A percentile compares a stretch with the other conserved stretches of the same genome.
Evolutionary conservation across 2,888 invertebrate species (phyloP).

Genomic region (Iphiclides podalirius): DNA sequence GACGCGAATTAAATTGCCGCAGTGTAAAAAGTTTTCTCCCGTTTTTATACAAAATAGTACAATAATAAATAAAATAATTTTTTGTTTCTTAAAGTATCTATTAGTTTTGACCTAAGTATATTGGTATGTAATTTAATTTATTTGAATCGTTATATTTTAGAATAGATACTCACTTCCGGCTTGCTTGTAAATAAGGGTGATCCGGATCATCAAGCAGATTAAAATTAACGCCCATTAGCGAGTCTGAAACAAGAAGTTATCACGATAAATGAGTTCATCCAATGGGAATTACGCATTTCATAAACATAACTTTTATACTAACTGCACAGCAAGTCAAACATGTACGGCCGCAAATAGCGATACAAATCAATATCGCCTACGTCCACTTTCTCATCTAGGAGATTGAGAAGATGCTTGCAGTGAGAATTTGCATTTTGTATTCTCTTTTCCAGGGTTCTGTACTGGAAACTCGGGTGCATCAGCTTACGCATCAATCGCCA

Average conservation of each 20-base stretch:
- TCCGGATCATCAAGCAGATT: conserved; percentile 34
- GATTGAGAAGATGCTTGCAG: conserved; percentile 33
- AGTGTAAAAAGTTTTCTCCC: no score
- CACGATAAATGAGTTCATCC: no score
- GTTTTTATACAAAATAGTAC: no score
- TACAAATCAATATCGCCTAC: conserved; percentile 35
- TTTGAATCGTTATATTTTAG: neutral
- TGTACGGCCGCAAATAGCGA: conserved; percentile 38
- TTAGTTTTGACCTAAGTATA: neutral
- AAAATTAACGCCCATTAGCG: conserved; percentile 38
- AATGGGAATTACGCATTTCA: no score
- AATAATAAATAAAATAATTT: no score
- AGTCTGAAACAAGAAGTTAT: conserved; percentile 29
- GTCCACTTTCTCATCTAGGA: conserved; percentile 30
- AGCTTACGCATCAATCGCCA: conserved; percentile 40
- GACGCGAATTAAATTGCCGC: no score
- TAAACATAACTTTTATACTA: conserved; percentile 25
- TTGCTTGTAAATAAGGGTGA: conserved; percentile 37
- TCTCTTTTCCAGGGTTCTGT: conserved; percentile 36
- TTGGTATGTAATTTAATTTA: neutral
- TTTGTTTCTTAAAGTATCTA: no score
- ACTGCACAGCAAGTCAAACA: conserved; percentile 42
- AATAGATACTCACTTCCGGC: conserved; percentile 32
- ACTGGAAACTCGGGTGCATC: conserved; percentile 39
- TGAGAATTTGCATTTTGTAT: conserved; percentile 34